These are phyloP conservation scores for Apotomis betuletana DNA, from an alignment of 2,888 invertebrate genomes.

Conservation along the genomic window DNA sequence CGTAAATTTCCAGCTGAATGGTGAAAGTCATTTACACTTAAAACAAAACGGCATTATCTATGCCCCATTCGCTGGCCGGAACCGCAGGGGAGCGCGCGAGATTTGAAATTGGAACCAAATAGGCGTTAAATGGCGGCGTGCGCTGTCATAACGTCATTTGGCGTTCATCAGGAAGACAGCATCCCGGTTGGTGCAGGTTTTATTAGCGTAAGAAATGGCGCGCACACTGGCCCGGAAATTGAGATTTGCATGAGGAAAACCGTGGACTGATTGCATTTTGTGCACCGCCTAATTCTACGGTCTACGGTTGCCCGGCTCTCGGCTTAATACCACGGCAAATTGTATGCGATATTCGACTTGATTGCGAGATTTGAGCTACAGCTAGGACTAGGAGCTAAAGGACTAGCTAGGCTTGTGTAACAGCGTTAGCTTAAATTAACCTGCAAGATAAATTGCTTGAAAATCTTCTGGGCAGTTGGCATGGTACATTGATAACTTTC, in stretches of 20 bases:
- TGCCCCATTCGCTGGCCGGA: constrained; percentile 76
- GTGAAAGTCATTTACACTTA: constrained; percentile 47
- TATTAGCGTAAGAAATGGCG: constrained; percentile 84
- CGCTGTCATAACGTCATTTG: constrained; percentile 83
- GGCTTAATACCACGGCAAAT: constrained; percentile 51
- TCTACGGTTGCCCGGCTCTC: constrained; percentile 20
- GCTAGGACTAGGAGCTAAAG: constrained; percentile 6
- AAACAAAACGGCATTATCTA: constrained; percentile 79
- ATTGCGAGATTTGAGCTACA: constrained; percentile 48
- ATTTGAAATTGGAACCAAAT: constrained; percentile 86
- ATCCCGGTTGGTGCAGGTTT: constrained; percentile 81
- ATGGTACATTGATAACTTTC: neutral
- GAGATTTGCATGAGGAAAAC: constrained; percentile 79
- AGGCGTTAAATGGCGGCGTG: constrained; percentile 87
- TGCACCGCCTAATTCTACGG: constrained; percentile 62
- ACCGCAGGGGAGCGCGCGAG: constrained; percentile 79
- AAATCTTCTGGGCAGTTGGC: neutral
- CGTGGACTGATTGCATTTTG: constrained; percentile 81
- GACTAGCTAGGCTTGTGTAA: neutral
- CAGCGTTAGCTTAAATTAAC: constrained; percentile 3
- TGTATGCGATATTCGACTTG: constrained; percentile 56
- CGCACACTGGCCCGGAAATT: constrained; percentile 80
- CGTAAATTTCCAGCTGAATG: constrained; percentile 34
- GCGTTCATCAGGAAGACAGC: constrained; percentile 83
- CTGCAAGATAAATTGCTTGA: neutral